Evolutionary conservation across 2,113 vertebrate species (phyloP), one percentile per base, ranked within the genome.

Genomic region (Diphyllodes magnificus): DNA sequence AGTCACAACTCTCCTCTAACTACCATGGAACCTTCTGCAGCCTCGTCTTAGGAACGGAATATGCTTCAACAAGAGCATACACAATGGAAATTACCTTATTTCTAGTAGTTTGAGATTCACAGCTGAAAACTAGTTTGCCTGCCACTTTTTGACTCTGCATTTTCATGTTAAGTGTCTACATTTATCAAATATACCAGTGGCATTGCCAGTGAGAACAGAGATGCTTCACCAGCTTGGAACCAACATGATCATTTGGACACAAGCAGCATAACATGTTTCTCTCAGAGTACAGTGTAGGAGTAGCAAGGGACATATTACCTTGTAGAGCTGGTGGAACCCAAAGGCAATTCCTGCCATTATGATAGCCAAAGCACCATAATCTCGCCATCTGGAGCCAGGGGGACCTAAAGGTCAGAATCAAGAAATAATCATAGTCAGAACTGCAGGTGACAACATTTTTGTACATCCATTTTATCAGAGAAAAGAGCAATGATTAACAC

Each of bases 281-380:
- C 68, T 64, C 42, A 28, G 42, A 73, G 33, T 15, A 65, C 24
- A 65, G 39, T 5, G 35, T 28, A 57, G 63, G 45, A 61, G n/a
- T 4, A 59, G 54, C 25, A 20, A 84, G 69, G 64, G 53, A 51
- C 11, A 6, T 70, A 92, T 80, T 98, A 98, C 99, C 98, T 98
- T 99, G 97, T 99, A 99, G 40, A 99, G 98, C 84, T 99, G 99
- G 97, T 99, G 98, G 94, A 99, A 99, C 90, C 99, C 99, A 78
- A 99, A 99, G 13, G 99, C 98, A 19, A 99, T 98, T 92, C 99
- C 99, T 44, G 99, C 98, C 98, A 99, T 98, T 89, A 99, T 98
- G 97, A 99, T 97, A 24, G 99, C 98, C 95, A 99, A 97, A 87
- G 99, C 99, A 23, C 99, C 98, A 11, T 99, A 99, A 94, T 99